Percentiles rank a stretch among this genome's conserved stretches.
Evolutionary conservation across 1,140 invertebrate species (phyloP).

Genomic region (Cydia fagiglandana): DNA sequence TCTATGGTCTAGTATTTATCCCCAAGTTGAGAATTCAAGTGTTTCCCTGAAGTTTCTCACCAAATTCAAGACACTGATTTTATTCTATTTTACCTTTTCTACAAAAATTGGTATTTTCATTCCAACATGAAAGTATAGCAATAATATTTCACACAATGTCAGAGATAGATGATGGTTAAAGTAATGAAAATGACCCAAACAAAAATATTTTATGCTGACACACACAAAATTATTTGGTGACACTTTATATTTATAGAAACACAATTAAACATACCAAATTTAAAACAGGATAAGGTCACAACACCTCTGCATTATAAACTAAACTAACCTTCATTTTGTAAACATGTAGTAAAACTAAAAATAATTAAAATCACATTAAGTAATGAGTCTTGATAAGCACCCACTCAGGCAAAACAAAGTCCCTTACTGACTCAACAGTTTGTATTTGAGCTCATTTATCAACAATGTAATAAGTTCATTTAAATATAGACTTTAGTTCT

Average conservation of each 20-base stretch:
- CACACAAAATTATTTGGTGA: too few species aligned
- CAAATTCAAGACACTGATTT: too few species aligned
- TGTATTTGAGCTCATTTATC: not conserved
- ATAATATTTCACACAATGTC: too few species aligned
- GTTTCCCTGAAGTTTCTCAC: too few species aligned
- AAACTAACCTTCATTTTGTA: not conserved
- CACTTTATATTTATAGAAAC: not conserved
- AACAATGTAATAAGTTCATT: not conserved
- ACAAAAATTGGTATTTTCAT: too few species aligned
- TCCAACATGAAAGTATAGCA: too few species aligned
- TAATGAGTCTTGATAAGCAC: slow-evolving; percentile 4
- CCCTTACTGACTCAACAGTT: not conserved
- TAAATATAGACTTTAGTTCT: not conserved
- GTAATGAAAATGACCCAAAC: too few species aligned
- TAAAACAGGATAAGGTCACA: not conserved
- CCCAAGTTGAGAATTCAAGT: too few species aligned
- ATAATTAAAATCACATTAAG: not conserved
- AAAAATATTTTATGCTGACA: too few species aligned
- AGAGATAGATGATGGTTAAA: too few species aligned
- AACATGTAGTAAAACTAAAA: not conserved
- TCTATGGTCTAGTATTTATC: too few species aligned
- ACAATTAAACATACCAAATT: not conserved
- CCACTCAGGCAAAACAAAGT: not conserved
- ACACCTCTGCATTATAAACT: not conserved
- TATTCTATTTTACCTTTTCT: too few species aligned